These are phyloP conservation scores for Cyprinella venusta DNA, from an alignment of 2,797 vertebrate species.

Conservation along the genomic window DNA sequence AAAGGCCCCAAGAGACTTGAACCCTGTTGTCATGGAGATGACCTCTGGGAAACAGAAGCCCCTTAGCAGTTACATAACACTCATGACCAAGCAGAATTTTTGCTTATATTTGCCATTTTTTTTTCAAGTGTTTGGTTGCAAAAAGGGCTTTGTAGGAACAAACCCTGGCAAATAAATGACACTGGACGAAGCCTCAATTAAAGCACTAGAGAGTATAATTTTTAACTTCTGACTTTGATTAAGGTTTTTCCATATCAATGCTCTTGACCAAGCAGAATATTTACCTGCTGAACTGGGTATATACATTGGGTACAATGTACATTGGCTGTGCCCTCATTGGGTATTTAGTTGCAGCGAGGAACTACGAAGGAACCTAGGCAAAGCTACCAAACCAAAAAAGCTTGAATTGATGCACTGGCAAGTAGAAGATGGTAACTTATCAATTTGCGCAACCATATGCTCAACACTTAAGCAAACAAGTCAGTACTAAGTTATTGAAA, in stretches of 20 bases:
- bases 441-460: neutral
- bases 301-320: too few species aligned
- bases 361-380: neutral
- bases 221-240: neutral
- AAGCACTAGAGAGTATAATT: neutral
- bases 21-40: conserved; percentile 58
- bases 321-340: neutral
- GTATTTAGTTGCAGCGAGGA: neutral
- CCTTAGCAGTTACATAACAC: conserved; percentile 59
- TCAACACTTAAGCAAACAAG: conserved; percentile 15
- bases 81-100: conserved; percentile 39
- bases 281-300: neutral
- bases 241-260: conserved; percentile 16
- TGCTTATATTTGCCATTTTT: conserved; percentile 24
- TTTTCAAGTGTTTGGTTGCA: conserved; percentile 17
- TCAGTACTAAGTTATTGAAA: conserved; percentile 10
- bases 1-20: conserved; percentile 42
- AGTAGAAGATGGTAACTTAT: neutral
- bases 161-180: neutral
- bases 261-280: neutral
- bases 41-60: conserved; percentile 52
- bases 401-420: neutral
- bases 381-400: neutral
- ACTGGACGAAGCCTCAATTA: neutral
- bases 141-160: neutral